Conservation (phyloP, 2,113 vertebrate genomes). For the Chaenocephalus aceratus region DNA sequence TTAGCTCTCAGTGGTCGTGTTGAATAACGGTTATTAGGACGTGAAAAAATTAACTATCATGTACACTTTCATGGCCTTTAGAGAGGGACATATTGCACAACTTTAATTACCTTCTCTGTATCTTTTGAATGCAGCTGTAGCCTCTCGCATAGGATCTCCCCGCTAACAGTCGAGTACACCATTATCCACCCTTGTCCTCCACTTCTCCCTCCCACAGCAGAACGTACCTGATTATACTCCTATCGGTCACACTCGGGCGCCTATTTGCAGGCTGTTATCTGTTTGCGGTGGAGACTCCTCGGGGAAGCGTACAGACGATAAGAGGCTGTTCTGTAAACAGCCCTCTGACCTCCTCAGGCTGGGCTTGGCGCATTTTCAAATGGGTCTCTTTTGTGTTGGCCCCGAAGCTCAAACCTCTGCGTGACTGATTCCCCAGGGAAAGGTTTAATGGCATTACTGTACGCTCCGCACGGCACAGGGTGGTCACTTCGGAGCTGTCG, state of each 20-base stretch:
- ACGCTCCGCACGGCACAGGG: constrained; percentile 41
- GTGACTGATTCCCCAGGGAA: constrained; percentile 65
- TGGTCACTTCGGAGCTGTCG: constrained; percentile 60
- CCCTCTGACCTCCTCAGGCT: constrained; percentile 74
- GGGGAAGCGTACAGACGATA: constrained; percentile 71
- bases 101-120: constrained; percentile 14
- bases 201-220: constrained; percentile 59
- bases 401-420: constrained; percentile 50
- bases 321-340: constrained; percentile 80
- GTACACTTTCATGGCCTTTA: constrained; percentile 19
- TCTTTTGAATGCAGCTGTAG: constrained; percentile 21
- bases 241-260: constrained; percentile 70
- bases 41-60: neutral
- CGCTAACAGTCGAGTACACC: constrained; percentile 41
- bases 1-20: constrained; percentile 32
- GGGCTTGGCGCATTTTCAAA: constrained; percentile 65
- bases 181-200: constrained; percentile 58
- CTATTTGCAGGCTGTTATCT: constrained; percentile 75
- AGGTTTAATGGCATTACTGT: constrained; percentile 72
- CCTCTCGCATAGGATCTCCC: constrained; percentile 34
- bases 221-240: constrained; percentile 72
- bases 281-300: constrained; percentile 73
- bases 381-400: constrained; percentile 57
- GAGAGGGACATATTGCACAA: neutral
- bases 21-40: constrained; percentile 36